Base-by-base conservation (phyloP, 92 coral and sea anemone genomes). In the Plumapathes pennacea region DNA sequence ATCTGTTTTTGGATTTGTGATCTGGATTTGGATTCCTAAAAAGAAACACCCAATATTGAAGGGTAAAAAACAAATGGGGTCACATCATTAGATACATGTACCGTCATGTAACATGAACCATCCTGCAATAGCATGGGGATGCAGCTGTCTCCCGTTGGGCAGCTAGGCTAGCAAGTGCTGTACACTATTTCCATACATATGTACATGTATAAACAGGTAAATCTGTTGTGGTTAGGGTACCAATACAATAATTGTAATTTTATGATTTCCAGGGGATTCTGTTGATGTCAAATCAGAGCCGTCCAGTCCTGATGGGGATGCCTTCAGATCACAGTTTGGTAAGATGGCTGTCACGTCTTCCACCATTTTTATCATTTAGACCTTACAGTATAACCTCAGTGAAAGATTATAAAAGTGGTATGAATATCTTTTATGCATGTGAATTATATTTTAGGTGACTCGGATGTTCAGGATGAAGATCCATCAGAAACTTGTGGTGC, bases 241-340 rank as follows among this genome's bases (percentile, higher is more conserved):
- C 7, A 34, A n/a, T 8, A 7, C 40, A 34, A n/a, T 34, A 34
- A 34, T 7, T 7, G 40, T 34, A 34, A 7, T 38, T 50, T 47
- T 33, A 7, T 33, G 25, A 41, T 4, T 25, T 32, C 27, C 5
- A 64, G 77, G 56, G 62, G 95, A 77, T 5, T 43, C 59, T 2
- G 61, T 60, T 33, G 89, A 88, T 57, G 87, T 91, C 5, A 91
- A 91, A 56, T 86, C 89, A 25, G 97, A 91, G 30, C 97, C 97
- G 20, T 57, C 84, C 40, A 91, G 97, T 51, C 97, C 97, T 34
- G 84, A 82, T 2, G 95, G 63, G 20, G 74, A 70, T 37, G 40
- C 32, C 67, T 25, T 70, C 34, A 78, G 71, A 20, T 18, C 71
- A 22, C 37, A 32, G 19, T 53, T 31, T 64, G 78, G 79, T 57